Percentiles rank a stretch among this genome's conserved stretches.
Evolutionary conservation across 2,113 vertebrate genomes (phyloP).

Genomic region (Cromileptes altivelis): DNA sequence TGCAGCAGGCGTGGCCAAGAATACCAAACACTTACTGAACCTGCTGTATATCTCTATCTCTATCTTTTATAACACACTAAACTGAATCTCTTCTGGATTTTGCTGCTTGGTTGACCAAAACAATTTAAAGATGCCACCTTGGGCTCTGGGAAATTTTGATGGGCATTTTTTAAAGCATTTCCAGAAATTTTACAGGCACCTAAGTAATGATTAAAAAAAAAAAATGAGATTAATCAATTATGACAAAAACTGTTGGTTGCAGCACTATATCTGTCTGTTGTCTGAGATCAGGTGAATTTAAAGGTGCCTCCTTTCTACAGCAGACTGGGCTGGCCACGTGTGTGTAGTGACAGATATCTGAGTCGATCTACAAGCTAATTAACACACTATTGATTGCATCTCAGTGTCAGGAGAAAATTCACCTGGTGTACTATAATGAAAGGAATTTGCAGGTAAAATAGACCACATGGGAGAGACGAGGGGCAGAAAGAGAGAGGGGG

Average conservation of each 20-base stretch:
- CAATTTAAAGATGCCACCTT: background rate
- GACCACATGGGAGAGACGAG: slow-evolving; percentile 23
- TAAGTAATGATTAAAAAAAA: background rate
- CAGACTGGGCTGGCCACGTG: background rate
- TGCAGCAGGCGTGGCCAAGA: too few relatives aligned
- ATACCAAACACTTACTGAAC: too few relatives aligned
- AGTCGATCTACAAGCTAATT: slow-evolving; percentile 68
- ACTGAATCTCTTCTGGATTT: background rate
- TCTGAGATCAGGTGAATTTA: background rate
- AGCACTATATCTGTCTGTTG: background rate
- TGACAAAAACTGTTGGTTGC: slow-evolving; percentile 1
- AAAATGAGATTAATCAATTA: background rate
- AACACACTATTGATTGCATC: slow-evolving; percentile 68
- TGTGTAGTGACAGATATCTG: slow-evolving; percentile 38
- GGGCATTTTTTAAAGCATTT: background rate
- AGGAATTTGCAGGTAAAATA: slow-evolving; percentile 52
- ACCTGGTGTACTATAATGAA: slow-evolving; percentile 45
- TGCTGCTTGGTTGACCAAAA: background rate
- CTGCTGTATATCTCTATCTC: too few relatives aligned
- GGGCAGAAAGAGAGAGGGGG: slow-evolving; percentile 1
- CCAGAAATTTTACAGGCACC: background rate
- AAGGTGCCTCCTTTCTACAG: background rate
- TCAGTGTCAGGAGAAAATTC: slow-evolving; percentile 47
- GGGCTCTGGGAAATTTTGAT: background rate
- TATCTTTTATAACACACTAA: background rate